Evolutionary conservation across 2,797 vertebrate species (phyloP), one percentile per base, ranked within the genome.

Genomic region (Myotis pilosus): DNA sequence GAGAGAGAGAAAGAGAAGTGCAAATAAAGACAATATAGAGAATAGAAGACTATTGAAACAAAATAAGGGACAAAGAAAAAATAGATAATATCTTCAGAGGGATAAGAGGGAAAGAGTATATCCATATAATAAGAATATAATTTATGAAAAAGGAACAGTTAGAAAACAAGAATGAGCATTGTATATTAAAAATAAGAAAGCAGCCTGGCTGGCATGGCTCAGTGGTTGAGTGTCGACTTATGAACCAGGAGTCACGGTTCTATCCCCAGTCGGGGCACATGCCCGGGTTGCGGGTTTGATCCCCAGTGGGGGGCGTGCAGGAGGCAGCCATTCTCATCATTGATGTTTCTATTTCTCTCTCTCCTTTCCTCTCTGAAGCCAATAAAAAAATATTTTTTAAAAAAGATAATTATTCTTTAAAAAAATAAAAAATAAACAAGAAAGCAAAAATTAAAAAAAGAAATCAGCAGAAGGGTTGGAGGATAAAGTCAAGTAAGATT

Each of bases 21-120:
- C 62, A 90, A 78, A 87, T 38, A 83, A 90, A 92, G 76, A 76
- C 51, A 92, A 78, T 38, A 66, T 10, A 72, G 33, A 83, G 62
- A 94, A 51, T 4, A 72, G 17, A 82, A 93, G 62, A 76, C 79
- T 85, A 75, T 92, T 57, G 83, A 83, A 51, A 83, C 8, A 78
- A 84, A 91, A 82, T n/a, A 66, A 75, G 1, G 72, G 28, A 91
- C 23, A 92, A 38, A 44, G 25, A 30, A 69, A 55, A 83, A 83
- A 60, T 25, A 76, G 82, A 62, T 20, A 75, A 66, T 33, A 53
- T 9, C 36, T 87, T 72, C 12, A 38, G 60, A 71, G 12, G 80
- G 22, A 51, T 68, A 80, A 74, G 33, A 53, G 23, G 23, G 23
- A 79, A 44, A 71, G 0, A 38, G 19, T 11, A 38, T 30, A 78